These are phyloP conservation scores for Coptodon bakossiorum DNA, from an alignment of 2,113 vertebrate genomes.

Conservation along the genomic window DNA sequence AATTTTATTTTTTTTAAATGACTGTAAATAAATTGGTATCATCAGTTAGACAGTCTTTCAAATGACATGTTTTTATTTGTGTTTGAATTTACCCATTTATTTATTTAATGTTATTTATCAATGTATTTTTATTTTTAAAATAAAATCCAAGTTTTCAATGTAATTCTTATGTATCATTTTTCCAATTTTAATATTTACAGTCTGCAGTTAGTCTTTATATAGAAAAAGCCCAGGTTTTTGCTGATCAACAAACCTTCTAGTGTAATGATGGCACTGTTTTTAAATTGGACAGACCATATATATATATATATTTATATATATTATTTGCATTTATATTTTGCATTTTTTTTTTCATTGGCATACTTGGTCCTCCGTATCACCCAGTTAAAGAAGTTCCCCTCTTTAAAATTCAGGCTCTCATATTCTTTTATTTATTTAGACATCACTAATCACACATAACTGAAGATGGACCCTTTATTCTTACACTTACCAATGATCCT, in stretches of 20 bases:
- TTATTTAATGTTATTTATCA: background rate
- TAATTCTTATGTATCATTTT: background rate
- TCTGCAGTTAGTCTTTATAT: background rate
- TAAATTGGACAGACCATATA: background rate
- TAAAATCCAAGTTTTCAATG: background rate
- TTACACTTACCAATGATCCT: background rate
- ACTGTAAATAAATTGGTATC: background rate
- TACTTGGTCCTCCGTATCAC: fast-evolving
- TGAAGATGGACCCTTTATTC: background rate
- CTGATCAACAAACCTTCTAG: background rate
- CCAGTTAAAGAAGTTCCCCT: background rate
- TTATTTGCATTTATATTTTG: background rate
- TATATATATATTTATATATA: fast-evolving
- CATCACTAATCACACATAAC: background rate
- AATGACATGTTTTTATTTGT: background rate
- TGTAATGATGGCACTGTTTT: background rate
- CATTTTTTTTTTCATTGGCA: background rate
- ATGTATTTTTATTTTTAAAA: background rate
- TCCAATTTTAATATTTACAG: background rate
- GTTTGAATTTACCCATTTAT: background rate
- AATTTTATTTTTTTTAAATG: fast-evolving
- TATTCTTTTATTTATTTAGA: background rate
- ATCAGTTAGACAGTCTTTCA: background rate
- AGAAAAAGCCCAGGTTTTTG: background rate
- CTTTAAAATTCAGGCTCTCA: background rate